These are phyloP conservation scores for Reticulitermes speratus DNA, from an alignment of 1,140 invertebrate species.

Conservation along the genomic window DNA sequence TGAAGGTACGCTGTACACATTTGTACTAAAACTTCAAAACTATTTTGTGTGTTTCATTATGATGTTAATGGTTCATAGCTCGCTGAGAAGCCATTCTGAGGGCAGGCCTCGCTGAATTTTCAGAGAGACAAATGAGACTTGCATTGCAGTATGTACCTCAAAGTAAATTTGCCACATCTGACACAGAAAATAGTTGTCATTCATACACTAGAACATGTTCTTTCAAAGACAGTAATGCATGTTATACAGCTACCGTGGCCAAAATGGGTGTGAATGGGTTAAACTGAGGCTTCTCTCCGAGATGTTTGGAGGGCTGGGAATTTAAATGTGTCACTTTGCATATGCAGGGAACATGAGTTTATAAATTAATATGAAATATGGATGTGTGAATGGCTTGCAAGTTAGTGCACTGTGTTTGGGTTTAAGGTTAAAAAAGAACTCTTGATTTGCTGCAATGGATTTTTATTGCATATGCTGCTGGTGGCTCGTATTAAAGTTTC, in stretches of 20 bases:
- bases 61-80: neutral
- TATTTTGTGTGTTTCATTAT: constrained; percentile 4
- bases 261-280: constrained; percentile 7
- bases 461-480: too few species aligned
- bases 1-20: constrained; percentile 1
- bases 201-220: neutral
- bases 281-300: neutral
- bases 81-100: neutral
- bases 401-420: too few species aligned
- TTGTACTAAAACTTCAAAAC: neutral
- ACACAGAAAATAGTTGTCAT: neutral
- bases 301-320: neutral
- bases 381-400: too few species aligned
- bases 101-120: too few species aligned
- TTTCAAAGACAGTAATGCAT: neutral
- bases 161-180: neutral
- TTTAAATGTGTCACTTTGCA: neutral
- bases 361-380: too few species aligned
- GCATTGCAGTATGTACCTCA: too few species aligned
- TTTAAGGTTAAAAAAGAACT: too few species aligned
- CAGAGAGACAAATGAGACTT: too few species aligned
- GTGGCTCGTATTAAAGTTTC: too few species aligned
- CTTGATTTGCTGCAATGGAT: too few species aligned
- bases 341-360: too few species aligned
- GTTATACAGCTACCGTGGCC: neutral